Conservation (phyloP, 23 tunicate genomes). For the Styela clava region DNA sequence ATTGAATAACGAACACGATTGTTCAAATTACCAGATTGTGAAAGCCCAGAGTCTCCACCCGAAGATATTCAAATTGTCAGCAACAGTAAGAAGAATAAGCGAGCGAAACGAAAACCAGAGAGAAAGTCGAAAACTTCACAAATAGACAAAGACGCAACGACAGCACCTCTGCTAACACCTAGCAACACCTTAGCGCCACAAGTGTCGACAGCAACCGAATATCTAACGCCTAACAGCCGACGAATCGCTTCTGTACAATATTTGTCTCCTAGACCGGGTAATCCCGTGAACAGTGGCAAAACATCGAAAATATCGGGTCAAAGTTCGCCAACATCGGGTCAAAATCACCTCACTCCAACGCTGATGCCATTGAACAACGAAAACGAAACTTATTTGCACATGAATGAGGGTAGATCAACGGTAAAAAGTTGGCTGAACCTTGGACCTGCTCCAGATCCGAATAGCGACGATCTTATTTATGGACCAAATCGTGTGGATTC, state of each 20-base stretch:
- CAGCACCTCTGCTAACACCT: too few relatives aligned
- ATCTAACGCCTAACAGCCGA: not conserved
- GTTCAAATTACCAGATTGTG: not conserved
- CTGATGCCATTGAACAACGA: not conserved
- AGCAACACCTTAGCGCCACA: too few relatives aligned
- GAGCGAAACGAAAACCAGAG: not conserved
- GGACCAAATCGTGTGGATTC: not conserved
- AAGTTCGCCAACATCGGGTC: not conserved
- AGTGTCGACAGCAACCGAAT: not conserved
- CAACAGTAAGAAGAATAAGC: not conserved
- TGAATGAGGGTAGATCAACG: slow-evolving; percentile 14
- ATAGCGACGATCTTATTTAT: not conserved
- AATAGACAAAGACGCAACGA: too few relatives aligned
- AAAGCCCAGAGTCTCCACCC: not conserved
- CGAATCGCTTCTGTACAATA: not conserved
- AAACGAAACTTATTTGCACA: not conserved
- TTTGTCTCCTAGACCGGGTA: not conserved
- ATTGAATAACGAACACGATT: too few relatives aligned
- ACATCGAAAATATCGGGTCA: not conserved
- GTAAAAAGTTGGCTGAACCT: slow-evolving; percentile 51
- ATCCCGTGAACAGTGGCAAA: not conserved
- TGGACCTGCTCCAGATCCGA: slow-evolving; percentile 45
- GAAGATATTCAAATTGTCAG: not conserved
- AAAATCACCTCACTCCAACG: not conserved
- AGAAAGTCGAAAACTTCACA: not conserved